Evolutionary conservation across 2,797 vertebrate species (phyloP), one percentile per base, ranked within the genome.

Genomic region (Hydrocynus forskahlii): DNA sequence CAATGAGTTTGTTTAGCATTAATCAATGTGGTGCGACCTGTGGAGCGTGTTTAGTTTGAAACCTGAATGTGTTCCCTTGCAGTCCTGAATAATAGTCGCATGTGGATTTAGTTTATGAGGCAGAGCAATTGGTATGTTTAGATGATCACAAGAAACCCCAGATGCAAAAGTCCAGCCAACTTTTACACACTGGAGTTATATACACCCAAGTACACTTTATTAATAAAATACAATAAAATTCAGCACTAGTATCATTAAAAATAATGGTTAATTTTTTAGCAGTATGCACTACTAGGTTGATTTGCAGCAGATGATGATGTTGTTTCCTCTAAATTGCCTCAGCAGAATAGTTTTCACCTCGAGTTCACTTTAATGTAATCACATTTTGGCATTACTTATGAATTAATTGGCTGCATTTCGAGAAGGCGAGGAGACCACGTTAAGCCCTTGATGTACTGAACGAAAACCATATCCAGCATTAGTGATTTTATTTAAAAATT

Each of bases 271-370:
- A 13, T 29, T 17, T 19, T 78, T 59, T n/a, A 69, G 9, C 29
- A 21, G 2, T 45, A 19, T 43, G 38, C 14, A 7, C 62, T 66
- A 14, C 29, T 16, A 12, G 68, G 25, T 8, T 16, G 9, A 52
- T 67, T 40, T 77, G 50, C 62, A 68, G n/a, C 5, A 14, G 8
- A 12, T 21, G 5, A 50, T 23, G 25, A 5, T 21, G 29, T 23
- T 76, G 52, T 25, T 23, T 78, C 21, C 23, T 23, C 7, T 25
- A 23, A 21, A 57, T 43, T 77, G 63, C 19, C 12, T 43, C 52
- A 50, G 64, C 48, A 52, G 52, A 50, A 70, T 72, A 57, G 71
- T 57, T 57, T 55, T 74, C 17, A 55, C 69, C 69, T 6, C 48
- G 21, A 40, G 8, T 57, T 74, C 54, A 57, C 38, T 2, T 57